Percentiles rank a stretch among this genome's conserved stretches.
Evolutionary conservation across 2,113 vertebrate species (phyloP).

Genomic region (Ptychochromis oligacanthus): DNA sequence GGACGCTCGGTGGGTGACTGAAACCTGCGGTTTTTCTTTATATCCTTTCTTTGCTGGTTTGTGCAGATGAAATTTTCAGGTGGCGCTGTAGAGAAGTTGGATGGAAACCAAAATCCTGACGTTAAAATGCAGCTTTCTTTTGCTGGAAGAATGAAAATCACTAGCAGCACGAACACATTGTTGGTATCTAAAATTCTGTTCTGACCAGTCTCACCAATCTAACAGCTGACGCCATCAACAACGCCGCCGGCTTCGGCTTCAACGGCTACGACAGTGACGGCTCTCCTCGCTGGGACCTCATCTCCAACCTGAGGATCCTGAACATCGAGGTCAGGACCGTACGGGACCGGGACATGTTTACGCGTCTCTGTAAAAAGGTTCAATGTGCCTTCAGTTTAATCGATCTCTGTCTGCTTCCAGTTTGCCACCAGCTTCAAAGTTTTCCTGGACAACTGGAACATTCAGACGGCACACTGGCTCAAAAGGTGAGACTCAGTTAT

Average conservation of each 20-base stretch:
- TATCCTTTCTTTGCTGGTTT: background rate
- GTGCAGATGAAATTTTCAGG: background rate
- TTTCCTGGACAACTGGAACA: constrained; percentile 98
- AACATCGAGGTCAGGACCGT: constrained; percentile 87
- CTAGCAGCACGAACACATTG: background rate
- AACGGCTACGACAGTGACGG: constrained; percentile 88
- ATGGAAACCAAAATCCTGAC: background rate
- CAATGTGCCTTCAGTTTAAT: background rate
- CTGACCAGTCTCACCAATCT: background rate
- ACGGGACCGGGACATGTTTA: background rate
- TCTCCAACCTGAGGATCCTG: constrained; percentile 92
- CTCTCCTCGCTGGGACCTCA: constrained; percentile 87
- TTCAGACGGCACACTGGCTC: constrained; percentile 95
- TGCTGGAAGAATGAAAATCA: background rate
- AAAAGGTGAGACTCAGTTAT: constrained; percentile 80
- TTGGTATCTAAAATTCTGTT: background rate
- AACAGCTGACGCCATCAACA: constrained; percentile 94
- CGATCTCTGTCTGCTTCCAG: constrained; percentile 76
- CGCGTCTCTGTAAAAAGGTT: too few species aligned
- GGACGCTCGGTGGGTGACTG: constrained; percentile 89
- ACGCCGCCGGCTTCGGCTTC: constrained; percentile 94
- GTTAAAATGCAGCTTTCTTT: background rate
- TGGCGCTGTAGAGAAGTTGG: background rate
- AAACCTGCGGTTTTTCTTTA: background rate
- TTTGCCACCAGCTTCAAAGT: constrained; percentile 96